Evolutionary conservation across 2,797 vertebrate species (phyloP), one percentile per base, ranked within the genome.

Genomic region (Clamator glandarius): DNA sequence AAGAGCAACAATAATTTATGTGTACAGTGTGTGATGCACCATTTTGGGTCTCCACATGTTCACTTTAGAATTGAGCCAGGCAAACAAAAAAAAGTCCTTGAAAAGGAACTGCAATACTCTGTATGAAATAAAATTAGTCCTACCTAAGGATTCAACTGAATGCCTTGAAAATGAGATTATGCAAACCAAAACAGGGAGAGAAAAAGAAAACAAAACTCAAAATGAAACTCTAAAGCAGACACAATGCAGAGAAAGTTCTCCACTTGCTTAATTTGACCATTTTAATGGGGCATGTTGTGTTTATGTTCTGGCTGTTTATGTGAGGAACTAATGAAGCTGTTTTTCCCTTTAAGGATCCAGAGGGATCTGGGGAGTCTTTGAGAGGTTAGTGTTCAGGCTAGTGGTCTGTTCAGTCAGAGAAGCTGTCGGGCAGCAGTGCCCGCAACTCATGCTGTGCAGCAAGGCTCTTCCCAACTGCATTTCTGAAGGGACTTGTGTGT

Each of bases 201-300:
- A 44, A 63, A 72, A 68, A 3, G 5, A 36, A 82, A 89, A 74
- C 39, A 80, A 74, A 55, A 8, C 6, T 6, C 5, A 55, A 72
- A 96, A 73, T 16, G 3, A 79, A 92, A 78, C 12, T 5, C 19
- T 41, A 62, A 58, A 72, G 18, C 19, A 8, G 15, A 50, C n/a
- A 15, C 1, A 0, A 28, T 26, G 21, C 3, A 69, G 54, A 31
- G 76, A 73, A 84, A 39, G n/a, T 91, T 91, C 70, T 94, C 31
- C 23, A 12, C 72, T 91, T 36, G 25, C 57, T 92, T 94, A 95
- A 97, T 95, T 82, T 87, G 69, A 63, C 84, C 62, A 58, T 87
- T 95, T 93, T 89, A 95, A 92, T 69, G 69, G 33, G 92, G 62
- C 84, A 70, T 88, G 90, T 95, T 95, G 70, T 96, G 83, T 92